A percentile compares a stretch with the other conserved stretches of the same genome.
These are phyloP conservation scores for Melitaea cinxia DNA, from an alignment of 1,140 invertebrate genomes.

Conservation along the genomic window DNA sequence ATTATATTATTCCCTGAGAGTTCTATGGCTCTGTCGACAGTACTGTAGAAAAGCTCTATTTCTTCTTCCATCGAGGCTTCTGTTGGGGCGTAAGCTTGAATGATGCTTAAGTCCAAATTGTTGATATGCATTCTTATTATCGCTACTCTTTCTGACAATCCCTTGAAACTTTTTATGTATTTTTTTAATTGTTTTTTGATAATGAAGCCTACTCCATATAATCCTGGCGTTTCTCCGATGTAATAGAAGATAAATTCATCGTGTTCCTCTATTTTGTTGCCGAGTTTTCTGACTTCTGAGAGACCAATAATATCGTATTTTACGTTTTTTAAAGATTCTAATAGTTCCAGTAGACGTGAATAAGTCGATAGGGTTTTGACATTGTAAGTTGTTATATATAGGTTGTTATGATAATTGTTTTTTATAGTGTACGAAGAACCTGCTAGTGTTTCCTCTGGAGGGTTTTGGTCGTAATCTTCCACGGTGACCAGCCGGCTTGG, in stretches of 20 bases:
- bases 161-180: neutral
- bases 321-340: slow-evolving; percentile 5
- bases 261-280: slow-evolving; percentile 1
- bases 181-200: neutral
- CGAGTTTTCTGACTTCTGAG: slow-evolving; percentile 10
- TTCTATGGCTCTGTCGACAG: slow-evolving; percentile 30
- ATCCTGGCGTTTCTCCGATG: neutral
- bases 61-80: slow-evolving; percentile 31
- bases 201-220: neutral
- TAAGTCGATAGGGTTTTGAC: slow-evolving; percentile 5
- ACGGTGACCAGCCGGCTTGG: slow-evolving; percentile 6
- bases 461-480: too few species aligned
- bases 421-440: neutral
- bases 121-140: neutral
- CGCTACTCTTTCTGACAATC: neutral
- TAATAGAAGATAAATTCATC: neutral
- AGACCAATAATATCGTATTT: slow-evolving; percentile 4
- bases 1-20: slow-evolving; percentile 24
- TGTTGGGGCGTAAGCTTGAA: slow-evolving; percentile 39
- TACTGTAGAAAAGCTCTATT: slow-evolving; percentile 36
- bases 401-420: neutral
- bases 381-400: neutral
- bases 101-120: slow-evolving; percentile 29
- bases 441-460: neutral
- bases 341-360: slow-evolving; percentile 2